phyloP scores from a whole-genome alignment of 2,113 vertebrate species.

The Mus spicilegus region DNA sequence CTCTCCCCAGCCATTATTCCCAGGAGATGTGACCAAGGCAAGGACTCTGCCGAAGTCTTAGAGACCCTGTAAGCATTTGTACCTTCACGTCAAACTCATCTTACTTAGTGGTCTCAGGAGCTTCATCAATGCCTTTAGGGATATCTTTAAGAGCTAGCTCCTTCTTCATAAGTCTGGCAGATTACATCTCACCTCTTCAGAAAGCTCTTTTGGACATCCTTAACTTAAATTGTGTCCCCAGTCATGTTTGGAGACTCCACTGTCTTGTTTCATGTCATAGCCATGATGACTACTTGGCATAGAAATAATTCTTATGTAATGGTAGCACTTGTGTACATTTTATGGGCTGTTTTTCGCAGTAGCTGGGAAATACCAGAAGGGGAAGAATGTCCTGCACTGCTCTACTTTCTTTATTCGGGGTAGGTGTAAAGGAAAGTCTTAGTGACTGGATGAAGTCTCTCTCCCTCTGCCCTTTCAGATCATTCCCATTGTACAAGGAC shows the following conservation, averaged over 20 bases:
- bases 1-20: not conserved
- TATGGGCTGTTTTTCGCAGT: not conserved
- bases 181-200: not conserved
- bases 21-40: not conserved
- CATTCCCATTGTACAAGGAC: not conserved
- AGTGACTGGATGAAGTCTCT: not conserved
- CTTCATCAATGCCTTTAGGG: not conserved
- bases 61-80: not conserved
- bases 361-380: not conserved
- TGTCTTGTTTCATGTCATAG: not conserved
- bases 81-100: not conserved
- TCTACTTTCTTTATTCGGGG: not conserved
- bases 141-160: accelerated
- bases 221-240: not conserved
- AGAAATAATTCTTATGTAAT: not conserved
- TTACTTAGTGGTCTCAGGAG: accelerated
- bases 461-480: not conserved
- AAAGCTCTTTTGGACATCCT: not conserved
- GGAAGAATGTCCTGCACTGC: not conserved
- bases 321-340: not conserved
- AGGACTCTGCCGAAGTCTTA: not conserved
- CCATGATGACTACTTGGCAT: not conserved
- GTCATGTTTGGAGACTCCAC: not conserved
- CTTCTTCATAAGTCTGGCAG: not conserved
- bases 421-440: not conserved